A percentile compares a stretch with the other conserved stretches of the same genome.
Evolutionary conservation across 2,888 invertebrate species (phyloP).

Genomic region (Strigamia maritima): DNA sequence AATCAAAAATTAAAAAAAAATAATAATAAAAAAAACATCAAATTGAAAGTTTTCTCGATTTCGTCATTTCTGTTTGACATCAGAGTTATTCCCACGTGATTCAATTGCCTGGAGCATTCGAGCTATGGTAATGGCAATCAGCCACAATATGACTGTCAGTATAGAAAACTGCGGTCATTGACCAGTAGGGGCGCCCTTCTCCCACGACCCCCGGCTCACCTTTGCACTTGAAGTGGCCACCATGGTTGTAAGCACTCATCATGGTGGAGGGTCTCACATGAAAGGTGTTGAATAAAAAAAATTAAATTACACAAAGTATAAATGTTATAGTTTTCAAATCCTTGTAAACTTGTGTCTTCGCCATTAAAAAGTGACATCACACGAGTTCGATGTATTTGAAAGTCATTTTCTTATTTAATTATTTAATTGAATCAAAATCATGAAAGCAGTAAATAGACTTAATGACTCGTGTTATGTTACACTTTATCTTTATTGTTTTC

Average conservation of each 20-base stretch:
- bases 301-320: neutral
- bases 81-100: slow-evolving; percentile 22
- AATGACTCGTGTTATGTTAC: neutral
- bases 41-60: neutral
- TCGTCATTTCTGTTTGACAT: slow-evolving; percentile 17
- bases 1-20: neutral
- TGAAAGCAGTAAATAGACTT: neutral
- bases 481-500: neutral
- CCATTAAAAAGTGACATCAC: neutral
- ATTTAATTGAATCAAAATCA: neutral
- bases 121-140: slow-evolving; percentile 26
- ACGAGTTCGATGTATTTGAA: neutral
- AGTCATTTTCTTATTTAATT: neutral
- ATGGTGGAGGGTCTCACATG: neutral
- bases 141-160: slow-evolving; percentile 32
- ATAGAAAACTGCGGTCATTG: slow-evolving; percentile 29
- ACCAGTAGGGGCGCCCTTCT: slow-evolving; percentile 32
- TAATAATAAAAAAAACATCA: neutral
- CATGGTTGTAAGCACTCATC: slow-evolving; percentile 9
- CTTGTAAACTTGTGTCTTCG: neutral
- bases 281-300: neutral
- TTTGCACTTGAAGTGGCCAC: slow-evolving; percentile 31
- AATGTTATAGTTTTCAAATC: neutral
- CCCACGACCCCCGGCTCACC: slow-evolving; percentile 34
- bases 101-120: slow-evolving; percentile 9